phyloP scores from a whole-genome alignment of 2,888 invertebrate species.

The Spodoptera exigua region DNA sequence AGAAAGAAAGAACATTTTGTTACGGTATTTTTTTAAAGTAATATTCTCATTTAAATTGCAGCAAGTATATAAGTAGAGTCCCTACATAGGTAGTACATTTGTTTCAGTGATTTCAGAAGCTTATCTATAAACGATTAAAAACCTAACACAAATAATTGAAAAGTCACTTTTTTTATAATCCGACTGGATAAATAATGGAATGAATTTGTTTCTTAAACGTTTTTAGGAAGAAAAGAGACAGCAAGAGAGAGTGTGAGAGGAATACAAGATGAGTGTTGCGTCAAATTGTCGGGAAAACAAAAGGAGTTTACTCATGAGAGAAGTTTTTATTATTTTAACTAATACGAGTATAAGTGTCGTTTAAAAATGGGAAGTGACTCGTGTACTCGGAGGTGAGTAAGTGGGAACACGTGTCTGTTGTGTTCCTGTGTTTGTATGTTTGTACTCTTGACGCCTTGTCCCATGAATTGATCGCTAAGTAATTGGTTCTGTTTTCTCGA shows the following conservation, averaged over 20 bases:
- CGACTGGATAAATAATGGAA: conserved; percentile 66
- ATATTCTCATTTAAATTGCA: no score
- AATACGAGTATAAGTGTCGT: conserved; percentile 11
- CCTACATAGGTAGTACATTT: no score
- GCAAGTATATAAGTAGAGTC: no score
- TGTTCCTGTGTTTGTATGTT: conserved; percentile 9
- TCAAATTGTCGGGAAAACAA: conserved; percentile 76
- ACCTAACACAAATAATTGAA: no score
- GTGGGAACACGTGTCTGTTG: conserved; percentile 35
- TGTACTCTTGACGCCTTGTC: no score
- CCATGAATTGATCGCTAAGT: no score
- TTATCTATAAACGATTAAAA: no score
- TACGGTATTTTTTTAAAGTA: no score
- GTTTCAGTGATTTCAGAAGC: no score
- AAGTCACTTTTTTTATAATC: conserved; percentile 41
- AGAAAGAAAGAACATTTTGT: no score
- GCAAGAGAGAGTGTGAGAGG: conserved; percentile 50
- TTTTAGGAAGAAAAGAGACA: conserved; percentile 60
- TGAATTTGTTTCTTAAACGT: conserved; percentile 45
- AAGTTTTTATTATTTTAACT: conserved; percentile 24
- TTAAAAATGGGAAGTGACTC: conserved; percentile 29
- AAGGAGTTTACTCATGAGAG: conserved; percentile 52
- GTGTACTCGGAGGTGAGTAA: conserved; percentile 38
- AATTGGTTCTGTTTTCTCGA: no score
- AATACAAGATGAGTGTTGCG: conserved; percentile 66